These are phyloP conservation scores for Daboia siamensis DNA, from an alignment of 2,113 vertebrate genomes.

Conservation along the genomic window DNA sequence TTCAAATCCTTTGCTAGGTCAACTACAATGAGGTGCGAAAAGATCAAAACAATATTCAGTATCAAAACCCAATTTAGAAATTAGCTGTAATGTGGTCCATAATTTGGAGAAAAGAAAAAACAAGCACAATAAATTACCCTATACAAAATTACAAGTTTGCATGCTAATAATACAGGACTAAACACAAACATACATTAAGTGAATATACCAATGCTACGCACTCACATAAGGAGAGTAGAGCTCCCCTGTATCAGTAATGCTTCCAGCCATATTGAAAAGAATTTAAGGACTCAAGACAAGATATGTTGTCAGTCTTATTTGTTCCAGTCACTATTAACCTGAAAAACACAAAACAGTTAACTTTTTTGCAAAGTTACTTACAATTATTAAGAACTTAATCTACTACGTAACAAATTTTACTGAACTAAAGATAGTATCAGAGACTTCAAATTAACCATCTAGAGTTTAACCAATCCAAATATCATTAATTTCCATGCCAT, in stretches of 20 bases:
- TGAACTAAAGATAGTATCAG: background rate
- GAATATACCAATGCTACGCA: conserved; percentile 35
- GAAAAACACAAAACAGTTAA: conserved; percentile 3
- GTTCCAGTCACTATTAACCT: conserved; percentile 38
- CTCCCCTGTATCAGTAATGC: conserved; percentile 91
- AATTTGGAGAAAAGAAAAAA: background rate
- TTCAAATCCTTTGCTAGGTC: background rate
- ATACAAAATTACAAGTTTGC: background rate
- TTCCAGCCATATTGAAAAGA: conserved; percentile 79
- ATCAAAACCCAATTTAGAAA: background rate
- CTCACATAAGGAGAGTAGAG: conserved; percentile 96
- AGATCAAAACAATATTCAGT: background rate
- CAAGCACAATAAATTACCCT: fast-evolving
- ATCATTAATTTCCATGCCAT: background rate
- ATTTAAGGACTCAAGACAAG: fast-evolving
- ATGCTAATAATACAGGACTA: background rate
- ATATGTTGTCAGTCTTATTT: background rate
- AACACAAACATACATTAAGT: background rate
- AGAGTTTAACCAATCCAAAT: background rate
- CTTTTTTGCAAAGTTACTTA: background rate
- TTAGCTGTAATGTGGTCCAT: background rate
- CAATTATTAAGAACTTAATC: background rate
- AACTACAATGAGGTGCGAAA: background rate
- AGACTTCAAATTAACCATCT: background rate
- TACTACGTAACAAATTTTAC: too few species aligned